Evolutionary conservation across 2,797 vertebrate species (phyloP).

Genomic region (Enteromius paludinosus): DNA sequence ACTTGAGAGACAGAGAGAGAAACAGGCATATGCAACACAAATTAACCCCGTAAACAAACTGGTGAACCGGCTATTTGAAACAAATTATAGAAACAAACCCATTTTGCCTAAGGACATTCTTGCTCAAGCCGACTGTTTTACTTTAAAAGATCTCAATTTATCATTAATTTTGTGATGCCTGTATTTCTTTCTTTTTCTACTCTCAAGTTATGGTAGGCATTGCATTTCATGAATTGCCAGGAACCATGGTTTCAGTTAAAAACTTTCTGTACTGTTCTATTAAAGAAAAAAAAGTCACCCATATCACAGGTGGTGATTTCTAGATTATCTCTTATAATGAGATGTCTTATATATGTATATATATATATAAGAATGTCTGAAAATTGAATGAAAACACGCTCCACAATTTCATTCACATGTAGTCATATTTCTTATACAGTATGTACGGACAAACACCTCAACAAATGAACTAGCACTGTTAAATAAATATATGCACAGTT

Average conservation of each 20-base stretch:
- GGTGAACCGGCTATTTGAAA: not conserved
- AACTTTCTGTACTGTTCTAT: not conserved
- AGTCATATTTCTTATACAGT: not conserved
- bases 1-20: too few species aligned
- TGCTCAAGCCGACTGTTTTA: too few species aligned
- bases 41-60: not conserved
- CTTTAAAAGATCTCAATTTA: too few species aligned
- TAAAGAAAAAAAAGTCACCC: not conserved
- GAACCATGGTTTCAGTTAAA: not conserved
- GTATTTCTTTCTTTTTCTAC: too few species aligned
- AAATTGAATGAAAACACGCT: not conserved
- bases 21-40: not conserved
- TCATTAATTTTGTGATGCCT: not conserved
- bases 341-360: too few species aligned
- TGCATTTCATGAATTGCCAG: not conserved
- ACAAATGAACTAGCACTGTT: conserved; percentile 18
- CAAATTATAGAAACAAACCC: not conserved
- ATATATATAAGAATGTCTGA: not conserved
- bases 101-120: too few species aligned
- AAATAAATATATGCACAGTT: not conserved
- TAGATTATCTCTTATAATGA: not conserved
- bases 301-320: not conserved
- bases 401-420: not conserved
- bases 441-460: conserved; percentile 2
- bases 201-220: too few species aligned